Conservation (phyloP, 2,113 vertebrate genomes). For the Macquaria australasica region DNA sequence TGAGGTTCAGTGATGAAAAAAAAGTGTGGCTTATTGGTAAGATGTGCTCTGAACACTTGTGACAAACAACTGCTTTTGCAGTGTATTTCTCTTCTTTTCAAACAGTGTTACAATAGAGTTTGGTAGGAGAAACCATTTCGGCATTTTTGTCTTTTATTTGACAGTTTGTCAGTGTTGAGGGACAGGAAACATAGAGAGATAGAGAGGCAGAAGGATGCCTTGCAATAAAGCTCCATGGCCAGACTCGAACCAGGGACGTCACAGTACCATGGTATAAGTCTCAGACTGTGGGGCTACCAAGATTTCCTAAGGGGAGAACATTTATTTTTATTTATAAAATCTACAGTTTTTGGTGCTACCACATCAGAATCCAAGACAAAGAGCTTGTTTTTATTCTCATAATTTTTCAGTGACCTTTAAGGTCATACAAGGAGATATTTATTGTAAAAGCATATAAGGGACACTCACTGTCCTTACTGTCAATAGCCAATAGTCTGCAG, state of each 20-base stretch:
- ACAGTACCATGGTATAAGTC: neutral
- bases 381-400: neutral
- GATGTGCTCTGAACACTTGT: neutral
- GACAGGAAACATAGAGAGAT: neutral
- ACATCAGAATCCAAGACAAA: neutral
- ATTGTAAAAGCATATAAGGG: neutral
- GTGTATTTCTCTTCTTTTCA: neutral
- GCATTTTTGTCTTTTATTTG: neutral
- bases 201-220: neutral
- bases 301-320: neutral
- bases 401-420: neutral
- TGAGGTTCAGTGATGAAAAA: neutral
- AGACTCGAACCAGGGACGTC: neutral
- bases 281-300: neutral
- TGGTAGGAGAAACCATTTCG: neutral
- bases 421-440: neutral
- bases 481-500: neutral
- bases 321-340: neutral
- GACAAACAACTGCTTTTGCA: too few relatives aligned
- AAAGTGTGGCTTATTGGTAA: neutral
- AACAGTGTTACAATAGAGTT: neutral
- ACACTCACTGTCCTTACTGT: neutral
- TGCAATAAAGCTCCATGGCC: neutral
- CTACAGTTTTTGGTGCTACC: neutral
- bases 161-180: neutral